Base-by-base conservation (phyloP, 30 jellyfish, hydroid and myxozoan species). In the Cassiopea xamachana region DNA sequence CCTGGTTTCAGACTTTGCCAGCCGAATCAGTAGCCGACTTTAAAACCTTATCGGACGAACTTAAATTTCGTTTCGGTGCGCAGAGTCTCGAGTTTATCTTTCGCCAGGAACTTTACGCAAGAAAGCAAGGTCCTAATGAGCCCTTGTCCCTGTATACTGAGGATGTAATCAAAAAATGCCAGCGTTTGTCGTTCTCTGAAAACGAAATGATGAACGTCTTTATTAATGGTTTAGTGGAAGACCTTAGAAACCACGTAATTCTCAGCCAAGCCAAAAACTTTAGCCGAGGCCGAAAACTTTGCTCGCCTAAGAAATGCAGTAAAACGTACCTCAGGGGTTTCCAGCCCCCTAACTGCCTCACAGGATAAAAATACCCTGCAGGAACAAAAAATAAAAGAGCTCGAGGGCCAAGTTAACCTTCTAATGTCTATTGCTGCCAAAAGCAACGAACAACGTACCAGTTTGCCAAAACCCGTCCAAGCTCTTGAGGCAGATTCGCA, bases 1-100 rank as follows among this genome's bases (percentile, higher is more conserved):
- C 74, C 47, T 82, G 90, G 90, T 82, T 18, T 69, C 82, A 82
- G 19, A 82, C 90, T 14, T 61, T 82, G 82, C 82, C 90, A 10
- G 73, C 43, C 45, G 86, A 77, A 77, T 18, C 86, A 1, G 73
- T 46, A 9, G 48, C 19, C 18, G 45, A 46, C 60, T 77, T 46
- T 19, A 77, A 48, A 45, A 17, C 73, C 46, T 60, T 81, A 48
- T 43, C 62, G 45, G 93, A 85, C 17, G 93, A 60, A 2, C 71
- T 85, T 16, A 72, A 73, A 60, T 50, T 2, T 58, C 74, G 93
- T 10, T 85, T 85, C 58, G 79, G 93, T 39, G 87, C 87, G 70
- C 48, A 49, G 5, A 85, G 73, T 60, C 13, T 85, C 0, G 93
- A 85, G 8, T 85, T 85, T 46, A 85, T 85, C 48, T 73, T 72